Conservation (phyloP, 2,113 vertebrate species). For the Tamias sibiricus region DNA sequence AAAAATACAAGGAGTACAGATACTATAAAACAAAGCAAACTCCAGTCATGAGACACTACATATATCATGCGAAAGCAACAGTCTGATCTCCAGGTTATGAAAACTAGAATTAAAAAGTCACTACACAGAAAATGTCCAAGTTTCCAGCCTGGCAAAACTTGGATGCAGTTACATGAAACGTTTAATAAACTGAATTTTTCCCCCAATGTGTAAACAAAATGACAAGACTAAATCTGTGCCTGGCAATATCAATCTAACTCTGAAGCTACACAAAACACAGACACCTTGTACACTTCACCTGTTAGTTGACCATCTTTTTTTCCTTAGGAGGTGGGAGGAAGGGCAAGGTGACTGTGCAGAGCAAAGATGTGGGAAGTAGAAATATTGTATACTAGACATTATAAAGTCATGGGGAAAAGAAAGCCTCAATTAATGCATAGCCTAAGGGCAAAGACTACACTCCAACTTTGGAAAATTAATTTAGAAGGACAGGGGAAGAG, state of each 20-base stretch:
- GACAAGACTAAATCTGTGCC: slow-evolving; percentile 90
- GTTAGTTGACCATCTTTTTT: slow-evolving; percentile 84
- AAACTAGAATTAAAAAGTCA: slow-evolving; percentile 93
- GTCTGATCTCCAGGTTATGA: slow-evolving; percentile 92
- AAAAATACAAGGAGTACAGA: slow-evolving; percentile 95
- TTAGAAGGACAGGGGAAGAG: slow-evolving; percentile 84
- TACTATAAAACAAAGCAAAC: slow-evolving; percentile 95
- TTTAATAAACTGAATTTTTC: slow-evolving; percentile 88
- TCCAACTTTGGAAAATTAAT: slow-evolving; percentile 88
- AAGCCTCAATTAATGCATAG: slow-evolving; percentile 86
- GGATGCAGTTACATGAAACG: slow-evolving; percentile 91
- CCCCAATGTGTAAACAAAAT: slow-evolving; percentile 90
- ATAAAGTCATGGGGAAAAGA: slow-evolving; percentile 79
- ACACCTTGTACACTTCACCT: slow-evolving; percentile 88
- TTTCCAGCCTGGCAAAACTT: slow-evolving; percentile 90
- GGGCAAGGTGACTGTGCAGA: slow-evolving; percentile 82
- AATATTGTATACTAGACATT: slow-evolving; percentile 83
- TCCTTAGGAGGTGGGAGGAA: slow-evolving; percentile 77
- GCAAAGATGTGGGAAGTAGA: slow-evolving; percentile 79
- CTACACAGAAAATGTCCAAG: slow-evolving; percentile 90
- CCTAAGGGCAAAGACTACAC: slow-evolving; percentile 86
- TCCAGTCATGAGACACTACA: slow-evolving; percentile 92
- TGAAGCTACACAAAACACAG: slow-evolving; percentile 89
- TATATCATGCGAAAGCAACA: slow-evolving; percentile 94
- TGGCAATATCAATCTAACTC: slow-evolving; percentile 89